Evolutionary conservation across 2,888 invertebrate species (phyloP), one percentile per base, ranked within the genome.

Genomic region (Chromoteleia sp.): DNA sequence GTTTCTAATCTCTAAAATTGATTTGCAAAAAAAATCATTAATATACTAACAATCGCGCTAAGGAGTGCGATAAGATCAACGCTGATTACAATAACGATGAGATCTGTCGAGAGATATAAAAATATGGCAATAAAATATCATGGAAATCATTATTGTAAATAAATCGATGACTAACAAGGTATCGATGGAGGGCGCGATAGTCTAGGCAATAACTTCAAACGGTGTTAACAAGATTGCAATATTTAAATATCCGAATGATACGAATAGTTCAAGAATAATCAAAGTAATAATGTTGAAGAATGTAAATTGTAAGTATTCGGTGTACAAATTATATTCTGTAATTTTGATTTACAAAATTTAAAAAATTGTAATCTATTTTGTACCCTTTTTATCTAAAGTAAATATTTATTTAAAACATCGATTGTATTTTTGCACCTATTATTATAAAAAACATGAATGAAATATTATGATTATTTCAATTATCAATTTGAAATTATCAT

Each of bases 121-220:
- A 70, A 33, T 19, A 45, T 15, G 48, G 21, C 15, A 48, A 58
- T 70, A 58, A 29, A 70, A 45, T 19, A 58, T 43, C 36, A 5
- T 36, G 36, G 15, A 56, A 48, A 58, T 39, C 30, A 17, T 19
- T 56, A 17, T 48, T 58, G 54, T 56, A 58, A 70, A 58, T 48
- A 58, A 70, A 36, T 33, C 43, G 3, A 41, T 58, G 45, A 58
- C 48, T 70, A 70, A 58, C 19, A 48, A 45, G 17, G 36, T 58
- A 12, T 58, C 36, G 56, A 58, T 58, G 70, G 58, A 58, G 45
- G 58, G 45, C 43, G 15, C 17, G 19, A 54, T 41, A 15, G 6
- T 63, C 12, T 41, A 25, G 5, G 12, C 39, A 8, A 33, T 21
- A 1, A 70, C 58, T 58, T 36, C 25, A 30, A 56, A 54, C 14